These are phyloP conservation scores for Nanorana parkeri DNA, from an alignment of 2,113 vertebrate species.

Conservation along the genomic window DNA sequence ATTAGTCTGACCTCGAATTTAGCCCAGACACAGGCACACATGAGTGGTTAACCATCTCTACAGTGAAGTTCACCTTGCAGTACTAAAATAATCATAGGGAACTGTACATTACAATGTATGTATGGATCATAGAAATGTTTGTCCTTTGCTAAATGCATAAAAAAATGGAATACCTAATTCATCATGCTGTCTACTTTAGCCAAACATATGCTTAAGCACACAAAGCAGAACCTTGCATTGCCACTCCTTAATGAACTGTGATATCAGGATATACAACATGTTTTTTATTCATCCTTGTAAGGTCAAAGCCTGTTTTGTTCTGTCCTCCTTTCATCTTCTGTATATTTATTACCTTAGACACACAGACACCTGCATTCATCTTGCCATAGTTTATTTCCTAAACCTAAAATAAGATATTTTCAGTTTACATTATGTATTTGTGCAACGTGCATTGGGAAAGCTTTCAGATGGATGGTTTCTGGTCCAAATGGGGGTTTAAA, in stretches of 20 bases:
- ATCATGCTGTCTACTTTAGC: conserved; percentile 50
- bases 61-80: conserved; percentile 45
- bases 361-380: conserved; percentile 38
- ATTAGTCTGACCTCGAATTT: no score
- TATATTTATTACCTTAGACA: conserved; percentile 12
- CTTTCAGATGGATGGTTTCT: background rate
- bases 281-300: conserved; percentile 16
- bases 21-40: background rate
- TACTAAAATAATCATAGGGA: conserved; percentile 43
- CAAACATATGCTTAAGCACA: conserved; percentile 54
- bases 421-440: background rate
- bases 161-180: conserved; percentile 51
- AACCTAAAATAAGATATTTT: conserved; percentile 5
- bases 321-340: conserved; percentile 5
- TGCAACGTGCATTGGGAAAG: background rate
- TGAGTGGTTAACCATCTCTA: conserved; percentile 17
- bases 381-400: conserved; percentile 14
- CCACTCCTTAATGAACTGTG: conserved; percentile 56
- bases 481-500: no score
- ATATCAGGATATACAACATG: conserved; percentile 35
- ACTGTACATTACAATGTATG: conserved; percentile 1
- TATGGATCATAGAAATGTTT: conserved; percentile 45
- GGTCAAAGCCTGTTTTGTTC: conserved; percentile 39
- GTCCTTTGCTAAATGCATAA: conserved; percentile 50
- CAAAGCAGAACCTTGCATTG: conserved; percentile 14